Evolutionary conservation across 2,113 vertebrate genomes (phyloP).

Genomic region (Eulemur macaco): DNA sequence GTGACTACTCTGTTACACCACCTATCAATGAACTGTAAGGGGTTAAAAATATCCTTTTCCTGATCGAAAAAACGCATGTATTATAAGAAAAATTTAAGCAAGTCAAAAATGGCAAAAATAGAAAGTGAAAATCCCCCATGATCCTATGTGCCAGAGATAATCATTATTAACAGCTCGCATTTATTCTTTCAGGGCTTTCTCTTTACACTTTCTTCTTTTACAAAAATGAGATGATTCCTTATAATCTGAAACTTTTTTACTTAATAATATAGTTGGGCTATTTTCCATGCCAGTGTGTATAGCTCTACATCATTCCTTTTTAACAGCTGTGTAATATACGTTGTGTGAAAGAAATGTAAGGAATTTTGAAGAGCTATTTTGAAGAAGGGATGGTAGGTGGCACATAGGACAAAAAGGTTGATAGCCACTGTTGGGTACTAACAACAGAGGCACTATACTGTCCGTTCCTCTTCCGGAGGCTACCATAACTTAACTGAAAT

Average conservation of each 20-base stretch:
- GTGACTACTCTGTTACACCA: not conserved
- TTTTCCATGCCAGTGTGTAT: not conserved
- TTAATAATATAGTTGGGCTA: not conserved
- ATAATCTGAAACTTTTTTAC: not conserved
- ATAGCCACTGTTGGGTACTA: not conserved
- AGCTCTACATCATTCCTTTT: not conserved
- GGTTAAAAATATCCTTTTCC: not conserved
- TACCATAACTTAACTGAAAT: not conserved
- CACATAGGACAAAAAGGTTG: not conserved
- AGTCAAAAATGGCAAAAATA: slow-evolving; percentile 30
- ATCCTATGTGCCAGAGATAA: not conserved
- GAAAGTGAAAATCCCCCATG: not conserved
- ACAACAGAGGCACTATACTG: not conserved
- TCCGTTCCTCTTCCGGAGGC: not conserved
- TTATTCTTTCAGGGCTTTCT: slow-evolving; percentile 24
- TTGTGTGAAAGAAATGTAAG: not conserved
- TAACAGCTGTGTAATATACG: not conserved
- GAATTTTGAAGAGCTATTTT: not conserved
- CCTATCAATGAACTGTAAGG: not conserved
- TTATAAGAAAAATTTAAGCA: slow-evolving; percentile 28
- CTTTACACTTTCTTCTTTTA: not conserved
- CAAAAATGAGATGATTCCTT: not conserved
- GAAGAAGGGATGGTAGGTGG: not conserved
- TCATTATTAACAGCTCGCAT: slow-evolving; percentile 17
- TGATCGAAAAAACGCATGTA: not conserved